phyloP scores from a whole-genome alignment of 2,797 vertebrate genomes.

The Manis crassicaudata region DNA sequence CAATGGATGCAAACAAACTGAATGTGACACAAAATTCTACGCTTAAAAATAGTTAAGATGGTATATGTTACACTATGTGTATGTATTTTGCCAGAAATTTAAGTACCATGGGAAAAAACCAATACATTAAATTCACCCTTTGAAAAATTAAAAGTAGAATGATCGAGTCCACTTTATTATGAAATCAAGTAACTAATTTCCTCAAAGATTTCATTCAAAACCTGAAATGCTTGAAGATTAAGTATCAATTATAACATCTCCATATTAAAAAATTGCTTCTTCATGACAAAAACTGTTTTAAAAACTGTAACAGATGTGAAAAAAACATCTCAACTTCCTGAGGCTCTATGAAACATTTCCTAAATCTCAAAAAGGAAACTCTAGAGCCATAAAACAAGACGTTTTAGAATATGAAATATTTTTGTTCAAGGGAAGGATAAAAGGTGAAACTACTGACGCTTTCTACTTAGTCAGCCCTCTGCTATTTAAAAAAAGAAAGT shows the following conservation, averaged over 20 bases:
- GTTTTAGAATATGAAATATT: background rate
- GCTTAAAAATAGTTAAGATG: background rate
- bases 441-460: background rate
- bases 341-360: background rate
- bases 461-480: background rate
- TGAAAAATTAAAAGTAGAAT: background rate
- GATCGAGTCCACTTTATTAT: background rate
- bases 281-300: background rate
- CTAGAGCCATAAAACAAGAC: background rate
- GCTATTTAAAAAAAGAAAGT: background rate
- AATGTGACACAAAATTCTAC: background rate
- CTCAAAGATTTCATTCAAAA: slow-evolving; percentile 9
- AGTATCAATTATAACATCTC: background rate
- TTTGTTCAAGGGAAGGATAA: background rate
- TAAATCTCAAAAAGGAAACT: background rate
- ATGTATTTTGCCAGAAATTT: background rate
- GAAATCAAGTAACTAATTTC: background rate
- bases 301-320: background rate
- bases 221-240: background rate
- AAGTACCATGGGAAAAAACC: background rate
- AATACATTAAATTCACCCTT: background rate
- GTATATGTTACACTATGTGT: too few species aligned
- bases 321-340: background rate
- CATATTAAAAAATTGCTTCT: background rate
- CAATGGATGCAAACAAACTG: background rate